Evolutionary conservation across 2,113 vertebrate genomes (phyloP).

Genomic region (Mobula hypostoma): DNA sequence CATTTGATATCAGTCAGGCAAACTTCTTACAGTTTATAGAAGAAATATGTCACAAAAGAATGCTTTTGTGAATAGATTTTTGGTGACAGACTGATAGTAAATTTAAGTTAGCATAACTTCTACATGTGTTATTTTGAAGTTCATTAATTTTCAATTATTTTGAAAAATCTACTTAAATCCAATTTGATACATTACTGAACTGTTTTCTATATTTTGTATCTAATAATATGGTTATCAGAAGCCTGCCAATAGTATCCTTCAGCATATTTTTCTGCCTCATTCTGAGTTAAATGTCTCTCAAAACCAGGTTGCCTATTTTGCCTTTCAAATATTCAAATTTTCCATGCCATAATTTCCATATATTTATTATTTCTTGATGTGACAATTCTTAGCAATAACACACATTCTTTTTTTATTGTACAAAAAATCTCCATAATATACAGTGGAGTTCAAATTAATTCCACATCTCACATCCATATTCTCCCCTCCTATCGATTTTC

Average conservation of each 20-base stretch:
- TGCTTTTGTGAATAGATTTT: background rate
- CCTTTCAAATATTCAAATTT: background rate
- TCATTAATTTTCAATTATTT: background rate
- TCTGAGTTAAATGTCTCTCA: background rate
- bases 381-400: background rate
- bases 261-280: background rate
- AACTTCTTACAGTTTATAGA: too few relatives aligned
- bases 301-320: background rate
- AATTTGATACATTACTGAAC: background rate
- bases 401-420: too few relatives aligned
- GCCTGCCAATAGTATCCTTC: background rate
- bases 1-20: too few relatives aligned
- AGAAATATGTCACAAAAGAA: too few relatives aligned
- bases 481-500: too few relatives aligned
- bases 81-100: background rate
- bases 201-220: background rate
- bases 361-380: background rate
- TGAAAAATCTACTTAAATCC: background rate
- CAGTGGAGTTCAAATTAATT: too few relatives aligned
- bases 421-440: too few relatives aligned
- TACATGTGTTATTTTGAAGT: background rate
- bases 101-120: background rate
- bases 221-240: background rate
- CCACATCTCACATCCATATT: too few relatives aligned
- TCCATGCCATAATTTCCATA: background rate